Evolutionary conservation across 1,140 invertebrate species (phyloP).

Genomic region (Drosophila baimaii): DNA sequence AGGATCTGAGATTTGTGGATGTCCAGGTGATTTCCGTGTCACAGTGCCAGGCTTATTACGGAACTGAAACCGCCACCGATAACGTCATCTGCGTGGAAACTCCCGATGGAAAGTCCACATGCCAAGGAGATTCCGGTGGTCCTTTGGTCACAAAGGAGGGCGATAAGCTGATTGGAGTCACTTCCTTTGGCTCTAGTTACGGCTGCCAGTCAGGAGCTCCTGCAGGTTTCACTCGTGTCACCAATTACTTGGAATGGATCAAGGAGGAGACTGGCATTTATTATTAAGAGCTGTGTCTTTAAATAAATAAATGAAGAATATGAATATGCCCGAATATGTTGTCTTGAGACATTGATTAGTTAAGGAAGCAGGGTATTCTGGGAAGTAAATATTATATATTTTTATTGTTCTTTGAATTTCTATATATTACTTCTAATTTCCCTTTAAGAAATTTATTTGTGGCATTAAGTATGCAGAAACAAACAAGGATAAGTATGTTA

Average conservation of each 20-base stretch:
- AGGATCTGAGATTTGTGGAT: constrained; percentile 35
- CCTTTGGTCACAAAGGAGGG: constrained; percentile 57
- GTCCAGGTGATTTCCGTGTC: constrained; percentile 34
- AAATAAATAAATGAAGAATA: neutral
- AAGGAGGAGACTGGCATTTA: constrained; percentile 85
- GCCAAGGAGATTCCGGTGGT: constrained; percentile 65
- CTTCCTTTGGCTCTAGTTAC: constrained; percentile 84
- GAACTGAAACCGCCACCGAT: constrained; percentile 35
- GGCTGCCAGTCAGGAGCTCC: constrained; percentile 86
- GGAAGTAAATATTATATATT: too few species aligned
- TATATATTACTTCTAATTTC: neutral
- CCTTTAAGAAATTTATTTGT: too few species aligned
- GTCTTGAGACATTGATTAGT: neutral
- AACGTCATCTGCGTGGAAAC: constrained; percentile 55
- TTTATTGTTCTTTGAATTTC: neutral
- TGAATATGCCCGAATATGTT: too few species aligned
- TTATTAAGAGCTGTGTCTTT: constrained; percentile 31
- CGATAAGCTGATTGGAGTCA: constrained; percentile 84
- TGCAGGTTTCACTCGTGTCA: constrained; percentile 86
- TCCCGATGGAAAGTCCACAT: constrained; percentile 59
- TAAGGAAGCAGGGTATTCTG: neutral
- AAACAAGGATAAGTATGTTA: neutral
- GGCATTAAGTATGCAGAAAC: too few species aligned
- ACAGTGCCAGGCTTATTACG: constrained; percentile 45
- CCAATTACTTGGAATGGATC: constrained; percentile 85